Evolutionary conservation across 2,113 vertebrate genomes (phyloP).

Genomic region (Vulpes vulpes): DNA sequence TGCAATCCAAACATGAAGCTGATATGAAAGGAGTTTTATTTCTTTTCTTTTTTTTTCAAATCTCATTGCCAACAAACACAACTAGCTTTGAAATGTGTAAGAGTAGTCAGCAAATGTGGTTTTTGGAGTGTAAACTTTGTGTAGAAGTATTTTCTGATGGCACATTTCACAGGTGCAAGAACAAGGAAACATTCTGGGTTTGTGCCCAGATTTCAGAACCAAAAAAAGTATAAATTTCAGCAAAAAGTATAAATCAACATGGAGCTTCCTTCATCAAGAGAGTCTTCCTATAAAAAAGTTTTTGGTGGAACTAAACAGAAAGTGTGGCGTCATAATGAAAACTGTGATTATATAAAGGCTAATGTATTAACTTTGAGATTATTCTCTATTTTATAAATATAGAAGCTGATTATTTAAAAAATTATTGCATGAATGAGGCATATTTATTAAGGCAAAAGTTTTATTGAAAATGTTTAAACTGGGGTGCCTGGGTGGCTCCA

Average conservation of each 20-base stretch:
- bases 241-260: neutral
- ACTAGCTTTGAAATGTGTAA: neutral
- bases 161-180: neutral
- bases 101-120: neutral
- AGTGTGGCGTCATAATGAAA: neutral
- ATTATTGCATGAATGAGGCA: neutral
- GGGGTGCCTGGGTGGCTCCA: neutral
- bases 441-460: neutral
- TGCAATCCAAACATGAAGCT: neutral
- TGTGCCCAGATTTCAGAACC: neutral
- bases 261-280: neutral
- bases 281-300: neutral
- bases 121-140: neutral
- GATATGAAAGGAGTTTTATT: neutral
- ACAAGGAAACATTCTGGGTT: neutral
- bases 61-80: neutral
- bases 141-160: neutral
- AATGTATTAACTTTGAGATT: neutral
- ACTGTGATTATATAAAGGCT: neutral
- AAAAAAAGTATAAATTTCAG: neutral
- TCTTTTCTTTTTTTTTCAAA: neutral
- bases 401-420: neutral
- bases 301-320: neutral
- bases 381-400: conserved; percentile 25
- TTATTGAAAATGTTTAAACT: neutral